Percentiles rank a stretch among this genome's conserved stretches.
Evolutionary conservation across 2,113 vertebrate species (phyloP).

Genomic region (Poicephalus meyeri): DNA sequence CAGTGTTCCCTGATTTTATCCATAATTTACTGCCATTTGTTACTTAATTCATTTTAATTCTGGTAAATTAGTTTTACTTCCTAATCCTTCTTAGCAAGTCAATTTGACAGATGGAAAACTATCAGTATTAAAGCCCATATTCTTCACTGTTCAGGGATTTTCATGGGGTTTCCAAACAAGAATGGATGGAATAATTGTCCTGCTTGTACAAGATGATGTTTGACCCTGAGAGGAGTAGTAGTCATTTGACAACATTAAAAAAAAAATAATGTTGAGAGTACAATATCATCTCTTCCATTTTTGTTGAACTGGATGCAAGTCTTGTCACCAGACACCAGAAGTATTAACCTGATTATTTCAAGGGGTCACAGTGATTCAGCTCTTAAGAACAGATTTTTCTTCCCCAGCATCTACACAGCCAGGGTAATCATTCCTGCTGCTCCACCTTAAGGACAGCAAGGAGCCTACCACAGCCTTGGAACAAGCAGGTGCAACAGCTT

Average conservation of each 20-base stretch:
- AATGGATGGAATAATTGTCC: neutral
- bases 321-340: neutral
- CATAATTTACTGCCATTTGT: neutral
- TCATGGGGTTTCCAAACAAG: constrained; percentile 5
- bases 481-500: neutral
- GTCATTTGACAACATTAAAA: neutral
- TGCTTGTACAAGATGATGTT: neutral
- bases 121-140: neutral
- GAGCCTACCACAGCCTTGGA: neutral
- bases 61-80: constrained; percentile 49
- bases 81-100: constrained; percentile 13
- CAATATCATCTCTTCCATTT: neutral
- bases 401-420: neutral
- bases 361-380: neutral
- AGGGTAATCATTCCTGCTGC: neutral
- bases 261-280: neutral
- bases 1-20: neutral
- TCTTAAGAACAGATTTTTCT: neutral
- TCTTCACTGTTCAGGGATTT: constrained; percentile 4
- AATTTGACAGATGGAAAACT: constrained; percentile 18
- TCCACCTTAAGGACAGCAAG: neutral
- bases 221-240: neutral
- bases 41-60: constrained; percentile 47
- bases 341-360: neutral
- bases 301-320: neutral